phyloP scores from a whole-genome alignment of 2,113 vertebrate species.

The Otus sunia region DNA sequence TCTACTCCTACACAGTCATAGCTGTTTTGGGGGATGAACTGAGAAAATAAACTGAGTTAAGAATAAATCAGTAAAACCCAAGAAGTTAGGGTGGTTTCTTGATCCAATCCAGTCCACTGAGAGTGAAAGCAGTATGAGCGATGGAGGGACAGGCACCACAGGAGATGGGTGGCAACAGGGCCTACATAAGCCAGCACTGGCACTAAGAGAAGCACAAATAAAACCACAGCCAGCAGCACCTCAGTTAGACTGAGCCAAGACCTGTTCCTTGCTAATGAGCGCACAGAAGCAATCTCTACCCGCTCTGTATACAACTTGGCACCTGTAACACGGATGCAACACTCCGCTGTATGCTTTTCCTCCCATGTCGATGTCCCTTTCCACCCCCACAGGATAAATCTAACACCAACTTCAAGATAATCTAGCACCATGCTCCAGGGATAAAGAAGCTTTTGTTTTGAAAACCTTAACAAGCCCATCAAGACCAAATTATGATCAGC shows the following conservation, averaged over 20 bases:
- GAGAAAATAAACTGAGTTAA: background rate
- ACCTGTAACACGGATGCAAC: accelerated
- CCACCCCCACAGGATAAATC: background rate
- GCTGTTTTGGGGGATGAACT: background rate
- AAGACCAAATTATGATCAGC: background rate
- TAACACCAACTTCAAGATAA: background rate
- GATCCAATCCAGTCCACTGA: background rate
- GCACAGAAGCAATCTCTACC: background rate
- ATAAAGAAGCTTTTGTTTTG: background rate
- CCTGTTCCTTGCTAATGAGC: background rate
- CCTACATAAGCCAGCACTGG: background rate
- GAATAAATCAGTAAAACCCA: background rate
- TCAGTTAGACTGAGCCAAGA: background rate
- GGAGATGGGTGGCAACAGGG: background rate
- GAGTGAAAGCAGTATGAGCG: background rate
- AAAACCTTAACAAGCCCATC: background rate
- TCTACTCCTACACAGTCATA: background rate
- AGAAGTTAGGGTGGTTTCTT: background rate
- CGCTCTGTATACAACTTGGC: background rate
- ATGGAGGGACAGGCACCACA: background rate
- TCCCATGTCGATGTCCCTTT: accelerated
- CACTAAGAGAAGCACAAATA: background rate
- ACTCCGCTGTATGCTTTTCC: background rate
- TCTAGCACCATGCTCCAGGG: background rate
- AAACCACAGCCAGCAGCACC: background rate